These are phyloP conservation scores for Nipponacmea schrenckii DNA, from an alignment of 2,888 invertebrate genomes.

Conservation along the genomic window DNA sequence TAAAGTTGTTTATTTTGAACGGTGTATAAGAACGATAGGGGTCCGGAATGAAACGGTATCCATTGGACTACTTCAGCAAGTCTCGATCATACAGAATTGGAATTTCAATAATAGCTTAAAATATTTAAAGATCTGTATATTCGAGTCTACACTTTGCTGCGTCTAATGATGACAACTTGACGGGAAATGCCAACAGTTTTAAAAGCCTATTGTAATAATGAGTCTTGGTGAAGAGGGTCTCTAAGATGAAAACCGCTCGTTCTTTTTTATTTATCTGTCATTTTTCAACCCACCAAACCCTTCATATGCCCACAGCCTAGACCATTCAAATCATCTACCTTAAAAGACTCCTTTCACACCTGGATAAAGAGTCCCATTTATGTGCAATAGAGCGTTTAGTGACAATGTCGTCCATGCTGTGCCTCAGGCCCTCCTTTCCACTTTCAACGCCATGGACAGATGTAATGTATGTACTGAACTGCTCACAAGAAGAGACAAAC, in stretches of 20 bases:
- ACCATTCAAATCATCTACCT: conserved; percentile 4
- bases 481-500: too few species aligned
- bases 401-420: conserved; percentile 2
- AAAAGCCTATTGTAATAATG: conserved; percentile 5
- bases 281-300: background rate
- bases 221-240: background rate
- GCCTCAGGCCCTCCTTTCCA: background rate
- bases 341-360: background rate
- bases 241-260: background rate
- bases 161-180: conserved; percentile 4
- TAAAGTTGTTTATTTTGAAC: too few species aligned
- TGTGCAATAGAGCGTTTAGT: background rate
- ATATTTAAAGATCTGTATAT: too few species aligned
- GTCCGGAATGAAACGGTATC: background rate
- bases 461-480: background rate
- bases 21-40: too few species aligned
- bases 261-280: conserved; percentile 1
- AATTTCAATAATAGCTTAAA: too few species aligned
- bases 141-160: too few species aligned
- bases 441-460: background rate
- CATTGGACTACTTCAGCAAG: background rate
- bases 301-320: background rate
- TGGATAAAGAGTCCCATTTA: conserved; percentile 1
- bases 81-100: too few species aligned
- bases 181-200: conserved; percentile 2